Percentiles rank a stretch among this genome's conserved stretches.
phyloP scores from a whole-genome alignment of 2,113 vertebrate species.

The Megaleporinus macrocephalus region DNA sequence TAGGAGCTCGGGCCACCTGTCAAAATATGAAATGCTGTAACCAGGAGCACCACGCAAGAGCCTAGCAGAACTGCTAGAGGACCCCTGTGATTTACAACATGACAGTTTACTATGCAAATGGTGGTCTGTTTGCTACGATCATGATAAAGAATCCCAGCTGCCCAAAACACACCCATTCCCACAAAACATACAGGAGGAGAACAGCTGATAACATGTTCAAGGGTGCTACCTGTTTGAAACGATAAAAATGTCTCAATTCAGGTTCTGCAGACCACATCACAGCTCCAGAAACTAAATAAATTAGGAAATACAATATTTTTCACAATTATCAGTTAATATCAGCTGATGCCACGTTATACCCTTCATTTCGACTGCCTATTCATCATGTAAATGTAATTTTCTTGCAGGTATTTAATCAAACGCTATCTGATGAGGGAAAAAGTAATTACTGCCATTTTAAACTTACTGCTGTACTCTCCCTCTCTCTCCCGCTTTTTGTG shows the following conservation, averaged over 20 bases:
- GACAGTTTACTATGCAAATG: not conserved
- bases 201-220: slow-evolving; percentile 48
- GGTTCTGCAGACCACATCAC: slow-evolving; percentile 68
- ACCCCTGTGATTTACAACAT: slow-evolving; percentile 5
- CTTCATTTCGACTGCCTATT: slow-evolving; percentile 84
- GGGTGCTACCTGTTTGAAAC: slow-evolving; percentile 70
- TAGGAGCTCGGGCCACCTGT: too few relatives aligned
- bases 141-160: slow-evolving; percentile 69
- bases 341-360: slow-evolving; percentile 86
- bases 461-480: slow-evolving; percentile 65
- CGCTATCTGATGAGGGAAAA: slow-evolving; percentile 85
- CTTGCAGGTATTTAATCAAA: slow-evolving; percentile 93
- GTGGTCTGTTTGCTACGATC: slow-evolving; percentile 59
- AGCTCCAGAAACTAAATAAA: slow-evolving; percentile 86
- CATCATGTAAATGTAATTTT: slow-evolving; percentile 93
- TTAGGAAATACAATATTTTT: slow-evolving; percentile 84
- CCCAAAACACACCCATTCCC: slow-evolving; percentile 20
- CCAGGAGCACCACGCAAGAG: too few relatives aligned
- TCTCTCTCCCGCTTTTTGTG: slow-evolving; percentile 4
- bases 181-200: slow-evolving; percentile 21
- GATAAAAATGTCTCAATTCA: slow-evolving; percentile 74
- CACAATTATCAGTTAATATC: slow-evolving; percentile 84
- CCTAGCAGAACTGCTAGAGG: not conserved
- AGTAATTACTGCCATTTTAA: slow-evolving; percentile 87
- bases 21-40: too few relatives aligned